These are phyloP conservation scores for Amphilophus citrinellus DNA, from an alignment of 2,113 vertebrate species.

Conservation along the genomic window DNA sequence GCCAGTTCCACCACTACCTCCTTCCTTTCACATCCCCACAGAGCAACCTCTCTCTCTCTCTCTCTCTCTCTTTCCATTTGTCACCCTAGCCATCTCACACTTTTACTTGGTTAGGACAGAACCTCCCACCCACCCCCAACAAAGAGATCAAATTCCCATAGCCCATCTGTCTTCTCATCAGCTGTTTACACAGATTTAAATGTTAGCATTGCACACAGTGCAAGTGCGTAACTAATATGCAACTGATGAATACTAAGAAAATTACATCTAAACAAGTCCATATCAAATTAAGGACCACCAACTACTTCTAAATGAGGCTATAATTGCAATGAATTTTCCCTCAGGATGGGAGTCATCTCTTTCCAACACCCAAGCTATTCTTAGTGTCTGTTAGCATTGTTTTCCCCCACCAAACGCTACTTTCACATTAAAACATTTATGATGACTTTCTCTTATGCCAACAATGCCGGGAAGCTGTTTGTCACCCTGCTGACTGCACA, in stretches of 20 bases:
- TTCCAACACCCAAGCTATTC: conserved; percentile 79
- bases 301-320: conserved; percentile 65
- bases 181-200: conserved; percentile 71
- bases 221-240: conserved; percentile 62
- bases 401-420: conserved; percentile 74
- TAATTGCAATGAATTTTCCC: conserved; percentile 68
- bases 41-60: conserved; percentile 73
- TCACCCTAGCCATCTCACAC: conserved; percentile 75
- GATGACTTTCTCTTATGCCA: conserved; percentile 67
- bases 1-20: conserved; percentile 68
- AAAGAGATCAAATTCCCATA: conserved; percentile 83
- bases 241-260: conserved; percentile 62
- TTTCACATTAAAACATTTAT: conserved; percentile 73
- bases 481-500: conserved; percentile 68
- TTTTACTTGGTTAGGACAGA: conserved; percentile 83
- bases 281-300: conserved; percentile 67
- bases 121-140: conserved; percentile 62
- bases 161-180: conserved; percentile 78
- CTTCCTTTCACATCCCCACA: conserved; percentile 77
- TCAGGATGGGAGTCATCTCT: conserved; percentile 77
- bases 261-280: conserved; percentile 60
- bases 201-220: conserved; percentile 64
- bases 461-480: conserved; percentile 84
- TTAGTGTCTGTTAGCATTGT: conserved; percentile 77
- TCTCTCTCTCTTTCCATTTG: conserved; percentile 69